Evolutionary conservation across 2,113 vertebrate species (phyloP).

Genomic region (Ondatra zibethicus): DNA sequence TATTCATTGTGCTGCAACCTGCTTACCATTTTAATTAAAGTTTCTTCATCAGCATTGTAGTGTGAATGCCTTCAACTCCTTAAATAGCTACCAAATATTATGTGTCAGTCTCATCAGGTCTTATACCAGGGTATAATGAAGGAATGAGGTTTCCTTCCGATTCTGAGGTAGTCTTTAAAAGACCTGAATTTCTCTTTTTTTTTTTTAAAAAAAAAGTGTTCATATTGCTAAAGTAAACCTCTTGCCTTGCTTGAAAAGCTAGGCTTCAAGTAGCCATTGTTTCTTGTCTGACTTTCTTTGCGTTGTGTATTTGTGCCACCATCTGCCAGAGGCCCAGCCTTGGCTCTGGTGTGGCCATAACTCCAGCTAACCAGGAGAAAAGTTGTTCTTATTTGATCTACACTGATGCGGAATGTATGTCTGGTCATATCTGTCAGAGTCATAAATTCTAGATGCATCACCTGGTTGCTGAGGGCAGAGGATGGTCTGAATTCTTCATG

Average conservation of each 20-base stretch:
- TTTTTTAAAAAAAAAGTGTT: constrained; percentile 57
- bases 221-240: constrained; percentile 71
- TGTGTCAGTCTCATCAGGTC: neutral
- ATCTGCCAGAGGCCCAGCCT: constrained; percentile 71
- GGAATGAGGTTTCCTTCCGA: constrained; percentile 12
- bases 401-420: constrained; percentile 18
- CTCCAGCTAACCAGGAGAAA: constrained; percentile 69
- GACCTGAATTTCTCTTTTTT: constrained; percentile 31
- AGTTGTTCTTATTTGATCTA: constrained; percentile 75
- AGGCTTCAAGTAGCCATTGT: constrained; percentile 70
- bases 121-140: neutral
- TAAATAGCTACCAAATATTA: constrained; percentile 48
- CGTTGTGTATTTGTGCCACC: constrained; percentile 67
- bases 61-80: constrained; percentile 64
- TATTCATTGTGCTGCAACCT: constrained; percentile 30
- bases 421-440: neutral
- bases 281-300: constrained; percentile 72
- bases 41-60: constrained; percentile 47
- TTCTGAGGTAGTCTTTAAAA: constrained; percentile 2
- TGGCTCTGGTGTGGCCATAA: constrained; percentile 64
- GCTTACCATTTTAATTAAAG: constrained; percentile 75
- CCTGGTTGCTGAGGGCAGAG: constrained; percentile 47
- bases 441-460: constrained; percentile 56
- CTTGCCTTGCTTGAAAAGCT: constrained; percentile 40
- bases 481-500: constrained; percentile 36